Conservation (phyloP, 2,797 vertebrate genomes). For the Pteropus rufus region DNA sequence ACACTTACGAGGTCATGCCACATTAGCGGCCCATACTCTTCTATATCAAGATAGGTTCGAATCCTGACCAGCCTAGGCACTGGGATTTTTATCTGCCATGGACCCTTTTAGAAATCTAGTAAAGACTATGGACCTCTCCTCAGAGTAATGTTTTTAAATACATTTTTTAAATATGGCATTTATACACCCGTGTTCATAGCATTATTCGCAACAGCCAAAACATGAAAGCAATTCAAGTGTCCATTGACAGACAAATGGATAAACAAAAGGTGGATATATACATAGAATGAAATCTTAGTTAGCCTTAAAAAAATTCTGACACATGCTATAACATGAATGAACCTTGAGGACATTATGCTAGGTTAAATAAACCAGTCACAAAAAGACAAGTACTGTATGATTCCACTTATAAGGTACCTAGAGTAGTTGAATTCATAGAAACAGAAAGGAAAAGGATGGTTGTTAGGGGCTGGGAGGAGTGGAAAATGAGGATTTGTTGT, state of each 20-base stretch:
- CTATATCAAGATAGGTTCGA: not conserved
- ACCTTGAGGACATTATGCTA: not conserved
- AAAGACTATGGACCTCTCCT: not conserved
- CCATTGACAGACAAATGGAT: not conserved
- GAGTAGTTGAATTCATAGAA: not conserved
- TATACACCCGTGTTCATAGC: not conserved
- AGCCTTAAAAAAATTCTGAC: not conserved
- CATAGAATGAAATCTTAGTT: not conserved
- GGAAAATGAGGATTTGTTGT: not conserved
- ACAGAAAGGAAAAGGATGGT: not conserved
- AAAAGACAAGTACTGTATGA: not conserved
- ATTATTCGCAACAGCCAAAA: not conserved
- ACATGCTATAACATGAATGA: not conserved
- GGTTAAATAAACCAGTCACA: not conserved
- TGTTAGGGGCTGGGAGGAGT: not conserved
- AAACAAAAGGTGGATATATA: not conserved
- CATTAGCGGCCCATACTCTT: no score
- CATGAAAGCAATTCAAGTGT: not conserved
- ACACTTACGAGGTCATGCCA: no score
- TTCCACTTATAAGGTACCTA: not conserved
- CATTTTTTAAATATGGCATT: not conserved
- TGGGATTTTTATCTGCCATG: not conserved
- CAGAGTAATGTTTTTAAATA: not conserved
- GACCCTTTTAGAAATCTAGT: not conserved
- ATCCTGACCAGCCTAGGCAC: not conserved